Evolutionary conservation across 2,797 vertebrate species (phyloP).

Genomic region (Alcedo quadribrachys): DNA sequence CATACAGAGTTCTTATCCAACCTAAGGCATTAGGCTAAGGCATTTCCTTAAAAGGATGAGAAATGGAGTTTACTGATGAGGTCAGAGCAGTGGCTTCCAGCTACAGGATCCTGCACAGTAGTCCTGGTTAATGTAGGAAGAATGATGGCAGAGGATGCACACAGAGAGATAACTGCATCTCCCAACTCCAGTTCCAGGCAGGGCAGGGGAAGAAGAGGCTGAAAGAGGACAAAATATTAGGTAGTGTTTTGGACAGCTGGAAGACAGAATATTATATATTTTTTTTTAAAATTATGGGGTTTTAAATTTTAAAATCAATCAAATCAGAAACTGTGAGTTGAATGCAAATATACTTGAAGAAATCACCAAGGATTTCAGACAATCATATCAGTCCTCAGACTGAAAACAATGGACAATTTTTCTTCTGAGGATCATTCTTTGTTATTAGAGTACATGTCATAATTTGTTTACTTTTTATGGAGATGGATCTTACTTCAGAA

Average conservation of each 20-base stretch:
- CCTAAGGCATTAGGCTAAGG: background rate
- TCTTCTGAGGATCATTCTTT: background rate
- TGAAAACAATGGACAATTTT: background rate
- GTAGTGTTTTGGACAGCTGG: background rate
- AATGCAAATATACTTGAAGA: background rate
- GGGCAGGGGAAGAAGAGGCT: accelerated
- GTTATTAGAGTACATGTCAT: background rate
- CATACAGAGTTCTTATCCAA: background rate
- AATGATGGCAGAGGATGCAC: background rate
- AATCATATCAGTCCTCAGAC: background rate
- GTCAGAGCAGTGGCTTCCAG: background rate
- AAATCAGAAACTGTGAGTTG: background rate
- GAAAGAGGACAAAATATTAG: background rate
- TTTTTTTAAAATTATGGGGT: background rate
- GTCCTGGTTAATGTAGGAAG: background rate
- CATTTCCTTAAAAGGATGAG: background rate
- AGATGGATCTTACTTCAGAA: background rate
- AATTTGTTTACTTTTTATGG: background rate
- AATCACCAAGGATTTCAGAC: background rate
- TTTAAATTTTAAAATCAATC: background rate
- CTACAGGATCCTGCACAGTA: background rate
- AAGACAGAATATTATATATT: background rate
- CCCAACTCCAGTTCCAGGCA: background rate
- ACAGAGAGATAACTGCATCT: background rate
- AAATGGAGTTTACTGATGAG: background rate